Evolutionary conservation across 2,888 invertebrate genomes (phyloP), one percentile per base, ranked within the genome.

Genomic region (Diplolepis rosae): DNA sequence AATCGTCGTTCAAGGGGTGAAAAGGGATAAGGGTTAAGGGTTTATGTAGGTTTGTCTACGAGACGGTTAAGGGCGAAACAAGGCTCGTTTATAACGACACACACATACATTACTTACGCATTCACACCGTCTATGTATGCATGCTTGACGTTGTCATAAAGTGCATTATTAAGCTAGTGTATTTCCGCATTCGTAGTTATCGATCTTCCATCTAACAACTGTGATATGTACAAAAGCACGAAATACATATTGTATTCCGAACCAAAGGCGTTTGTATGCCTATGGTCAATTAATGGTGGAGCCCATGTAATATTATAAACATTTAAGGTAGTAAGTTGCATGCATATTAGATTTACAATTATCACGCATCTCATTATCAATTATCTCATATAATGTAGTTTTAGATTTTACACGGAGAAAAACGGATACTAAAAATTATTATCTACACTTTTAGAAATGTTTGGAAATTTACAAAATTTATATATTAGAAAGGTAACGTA

Each of bases 121-220:
- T 15, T 1, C 7, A 42, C 15, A 15, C 15, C n/a, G 18, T 2
- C 45, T 18, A 2, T 9, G 45, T 45, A 45, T 45, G 45, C 45
- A 66, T 70, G 65, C 54, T 69, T 73, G 72, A 69, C 74, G 76
- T 75, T 79, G 79, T 80, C 82, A 83, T 80, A 79, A 80, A 77
- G 73, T 81, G 79, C 80, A 81, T 80, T 82, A 82, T 83, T 82
- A 81, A 81, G 76, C 74, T 71, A 74, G 77, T 80, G 75, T 81
- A 83, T 82, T 82, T 83, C 82, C 80, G 80, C 76, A 75, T 79
- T 73, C 77, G 80, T 76, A 80, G 79, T 68, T 81, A 83, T 83
- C 82, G 83, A 83, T 83, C 83, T 80, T 72, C 54, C 71, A 54
- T 72, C 69, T 66, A 61, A 42, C 51, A 71, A 69, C 69, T 75